Conservation (phyloP, 2,888 invertebrate species). For the Drosophila eohydei region DNA sequence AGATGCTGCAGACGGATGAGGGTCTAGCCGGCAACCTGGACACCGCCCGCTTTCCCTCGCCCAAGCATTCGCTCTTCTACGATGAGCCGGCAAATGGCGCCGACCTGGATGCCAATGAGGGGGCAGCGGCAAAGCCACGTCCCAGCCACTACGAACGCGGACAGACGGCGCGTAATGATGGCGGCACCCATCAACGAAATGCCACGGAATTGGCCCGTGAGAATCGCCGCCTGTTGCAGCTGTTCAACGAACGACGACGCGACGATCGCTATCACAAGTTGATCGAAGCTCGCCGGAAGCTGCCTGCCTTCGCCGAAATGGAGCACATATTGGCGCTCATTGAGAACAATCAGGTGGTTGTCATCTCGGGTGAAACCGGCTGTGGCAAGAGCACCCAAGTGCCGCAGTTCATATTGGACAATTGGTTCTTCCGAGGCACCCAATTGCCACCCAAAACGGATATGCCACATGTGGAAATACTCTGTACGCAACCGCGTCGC, state of each 20-base stretch:
- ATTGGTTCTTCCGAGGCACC: constrained; percentile 88
- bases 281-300: constrained; percentile 87
- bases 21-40: constrained; percentile 87
- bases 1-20: constrained; percentile 89
- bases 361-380: constrained; percentile 93
- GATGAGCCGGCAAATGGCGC: constrained; percentile 84
- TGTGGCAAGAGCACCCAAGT: constrained; percentile 95
- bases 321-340: constrained; percentile 89
- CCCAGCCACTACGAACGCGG: constrained; percentile 89
- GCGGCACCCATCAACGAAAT: constrained; percentile 85
- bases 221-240: constrained; percentile 87
- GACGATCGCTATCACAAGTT: constrained; percentile 89
- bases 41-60: constrained; percentile 86
- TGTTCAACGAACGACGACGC: constrained; percentile 87
- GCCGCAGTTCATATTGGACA: constrained; percentile 96
- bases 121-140: constrained; percentile 59
- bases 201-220: constrained; percentile 87
- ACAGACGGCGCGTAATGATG: constrained; percentile 86
- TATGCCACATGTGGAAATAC: constrained; percentile 90
- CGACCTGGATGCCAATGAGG: constrained; percentile 53
- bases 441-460: constrained; percentile 82
- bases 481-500: constrained; percentile 96
- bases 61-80: constrained; percentile 87
- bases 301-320: constrained; percentile 91
- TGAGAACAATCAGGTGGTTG: constrained; percentile 86